phyloP scores from a whole-genome alignment of 2,888 invertebrate species.

The Cosmopolites sordidus region DNA sequence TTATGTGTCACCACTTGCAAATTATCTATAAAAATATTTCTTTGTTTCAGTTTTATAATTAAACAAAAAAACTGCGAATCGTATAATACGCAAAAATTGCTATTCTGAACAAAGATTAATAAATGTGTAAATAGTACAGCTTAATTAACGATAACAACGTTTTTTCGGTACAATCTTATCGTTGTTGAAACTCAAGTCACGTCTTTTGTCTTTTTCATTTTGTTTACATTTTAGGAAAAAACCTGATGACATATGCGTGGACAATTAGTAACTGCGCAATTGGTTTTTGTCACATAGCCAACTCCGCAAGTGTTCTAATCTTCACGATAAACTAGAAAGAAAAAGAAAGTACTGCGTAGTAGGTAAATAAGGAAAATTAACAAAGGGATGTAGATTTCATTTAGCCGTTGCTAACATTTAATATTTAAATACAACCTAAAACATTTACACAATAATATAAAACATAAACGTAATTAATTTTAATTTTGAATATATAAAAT shows the following conservation, averaged over 20 bases:
- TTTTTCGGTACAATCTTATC: neutral
- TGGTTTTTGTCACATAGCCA: neutral
- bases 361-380: neutral
- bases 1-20: too few relatives aligned
- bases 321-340: neutral
- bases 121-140: neutral
- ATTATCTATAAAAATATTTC: too few relatives aligned
- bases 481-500: too few relatives aligned
- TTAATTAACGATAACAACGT: neutral
- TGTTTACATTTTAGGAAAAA: neutral
- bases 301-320: neutral
- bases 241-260: neutral
- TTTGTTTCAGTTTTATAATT: too few relatives aligned
- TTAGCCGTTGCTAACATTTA: too few relatives aligned
- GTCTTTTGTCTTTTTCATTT: neutral
- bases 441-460: too few relatives aligned
- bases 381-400: too few relatives aligned
- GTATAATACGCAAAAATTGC: neutral
- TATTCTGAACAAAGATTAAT: neutral
- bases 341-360: neutral
- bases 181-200: neutral
- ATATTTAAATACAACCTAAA: too few relatives aligned
- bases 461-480: too few relatives aligned
- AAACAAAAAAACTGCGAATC: too few relatives aligned
- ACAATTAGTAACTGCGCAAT: neutral